Base-by-base conservation (phyloP, 2,888 invertebrate species). In the Sinodicranocentrus sp. region DNA sequence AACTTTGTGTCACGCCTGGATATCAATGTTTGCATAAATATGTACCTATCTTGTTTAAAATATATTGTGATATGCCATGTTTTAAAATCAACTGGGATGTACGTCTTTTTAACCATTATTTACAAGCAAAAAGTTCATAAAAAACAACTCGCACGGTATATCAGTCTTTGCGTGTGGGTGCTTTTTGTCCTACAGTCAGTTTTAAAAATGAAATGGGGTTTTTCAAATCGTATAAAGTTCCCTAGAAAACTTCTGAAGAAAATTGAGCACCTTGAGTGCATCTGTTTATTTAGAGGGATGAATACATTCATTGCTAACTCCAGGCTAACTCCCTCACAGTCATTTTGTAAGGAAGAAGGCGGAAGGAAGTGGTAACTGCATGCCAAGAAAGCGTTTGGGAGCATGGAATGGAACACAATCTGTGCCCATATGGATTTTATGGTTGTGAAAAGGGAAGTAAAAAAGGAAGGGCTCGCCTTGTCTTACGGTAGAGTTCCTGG, bases 311-410 rank as follows among this genome's bases (percentile, higher is more conserved):
- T 48, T 33, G 10, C 33, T 33, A 6, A 33, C 33, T 33, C n/a
- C n/a, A n/a, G n/a, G n/a, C n/a, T 33, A 33, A 33, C 33, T 10
- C 33, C 33, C 33, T 33, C 10, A 33, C 10, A 33, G 33, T 48
- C 48, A 15, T 26, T 61, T 25, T n/a, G 13, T 6, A 25, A n/a
- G 13, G 21, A 23, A 65, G 65, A 39, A 39, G 65, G 65, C 65
- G 65, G 65, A 65, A 65, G 65, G 65, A 65, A 65, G 65, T 65
- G 19, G 25, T 23, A 25, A 52, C 17, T 52, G 19, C 52, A 52
- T 52, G 19, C 33, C 33, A 17, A 52, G 13, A 61, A 61, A 63
- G 39, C 23, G 25, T 17, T 33, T 3, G 10, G 25, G 25, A 57
- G 25, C 17, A n/a, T 23, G 8, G 25, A 25, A 2, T 28, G 23